Percentiles rank a stretch among this genome's conserved stretches.
Evolutionary conservation across 2,113 vertebrate genomes (phyloP).

Genomic region (Tachycineta bicolor): DNA sequence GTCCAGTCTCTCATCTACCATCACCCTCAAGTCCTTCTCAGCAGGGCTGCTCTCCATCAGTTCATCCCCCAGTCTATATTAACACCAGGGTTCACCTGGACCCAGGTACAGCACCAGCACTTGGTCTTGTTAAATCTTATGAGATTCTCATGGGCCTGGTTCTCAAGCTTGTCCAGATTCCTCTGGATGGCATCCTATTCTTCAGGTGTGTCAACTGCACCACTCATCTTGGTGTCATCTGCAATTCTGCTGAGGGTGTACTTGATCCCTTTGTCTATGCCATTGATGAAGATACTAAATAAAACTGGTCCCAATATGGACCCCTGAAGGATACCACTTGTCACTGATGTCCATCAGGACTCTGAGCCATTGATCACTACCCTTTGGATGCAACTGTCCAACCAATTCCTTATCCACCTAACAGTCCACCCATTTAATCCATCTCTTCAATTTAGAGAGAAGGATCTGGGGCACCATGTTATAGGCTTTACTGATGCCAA

Average conservation of each 20-base stretch:
- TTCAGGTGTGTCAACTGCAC: neutral
- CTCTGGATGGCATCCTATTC: neutral
- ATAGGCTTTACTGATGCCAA: neutral
- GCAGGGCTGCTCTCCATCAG: neutral
- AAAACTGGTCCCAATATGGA: neutral
- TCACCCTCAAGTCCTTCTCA: neutral
- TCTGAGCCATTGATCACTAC: neutral
- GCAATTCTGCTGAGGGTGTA: neutral
- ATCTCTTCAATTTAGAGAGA: neutral
- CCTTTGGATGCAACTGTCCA: neutral
- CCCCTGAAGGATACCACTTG: neutral
- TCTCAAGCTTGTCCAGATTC: neutral
- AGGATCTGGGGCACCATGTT: neutral
- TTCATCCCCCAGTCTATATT: neutral
- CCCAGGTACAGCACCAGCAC: neutral
- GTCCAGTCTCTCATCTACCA: neutral
- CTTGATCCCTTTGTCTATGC: neutral
- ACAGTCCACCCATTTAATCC: neutral
- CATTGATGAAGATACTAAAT: neutral
- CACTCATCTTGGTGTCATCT: neutral
- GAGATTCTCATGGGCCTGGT: neutral
- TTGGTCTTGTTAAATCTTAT: neutral
- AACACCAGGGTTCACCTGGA: neutral
- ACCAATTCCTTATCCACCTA: neutral
- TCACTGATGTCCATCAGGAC: neutral